Conservation (phyloP, 1,140 invertebrate genomes). For the Conus ventricosus region DNA sequence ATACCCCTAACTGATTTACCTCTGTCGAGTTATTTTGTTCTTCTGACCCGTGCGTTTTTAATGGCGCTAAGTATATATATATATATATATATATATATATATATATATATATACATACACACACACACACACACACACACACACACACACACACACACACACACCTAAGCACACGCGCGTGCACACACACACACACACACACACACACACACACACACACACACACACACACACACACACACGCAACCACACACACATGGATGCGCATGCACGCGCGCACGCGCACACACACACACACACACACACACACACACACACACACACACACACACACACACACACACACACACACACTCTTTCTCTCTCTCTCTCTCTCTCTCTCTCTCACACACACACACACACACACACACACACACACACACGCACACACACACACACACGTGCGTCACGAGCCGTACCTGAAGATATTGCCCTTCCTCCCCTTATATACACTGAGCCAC, state of each 20-base stretch:
- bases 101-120: background rate
- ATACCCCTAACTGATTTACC: too few species aligned
- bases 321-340: slow-evolving; percentile 12
- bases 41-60: too few species aligned
- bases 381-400: slow-evolving; percentile 3
- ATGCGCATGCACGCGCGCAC: background rate
- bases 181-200: background rate
- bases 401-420: slow-evolving; percentile 15
- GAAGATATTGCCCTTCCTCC: too few species aligned
- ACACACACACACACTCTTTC: background rate
- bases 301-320: slow-evolving; percentile 1
- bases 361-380: background rate
- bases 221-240: slow-evolving; percentile 1
- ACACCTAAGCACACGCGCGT: background rate
- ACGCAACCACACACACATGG: slow-evolving; percentile 9
- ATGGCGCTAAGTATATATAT: too few species aligned
- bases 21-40: too few species aligned
- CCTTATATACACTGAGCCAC: too few species aligned
- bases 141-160: background rate
- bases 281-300: background rate
- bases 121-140: too few species aligned
- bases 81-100: too few species aligned
- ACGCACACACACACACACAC: slow-evolving; percentile 5
- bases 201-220: slow-evolving; percentile 15
- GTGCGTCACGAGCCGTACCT: background rate